Evolutionary conservation across 1,140 invertebrate genomes (phyloP).

Genomic region (Oreohelix idahoensis): DNA sequence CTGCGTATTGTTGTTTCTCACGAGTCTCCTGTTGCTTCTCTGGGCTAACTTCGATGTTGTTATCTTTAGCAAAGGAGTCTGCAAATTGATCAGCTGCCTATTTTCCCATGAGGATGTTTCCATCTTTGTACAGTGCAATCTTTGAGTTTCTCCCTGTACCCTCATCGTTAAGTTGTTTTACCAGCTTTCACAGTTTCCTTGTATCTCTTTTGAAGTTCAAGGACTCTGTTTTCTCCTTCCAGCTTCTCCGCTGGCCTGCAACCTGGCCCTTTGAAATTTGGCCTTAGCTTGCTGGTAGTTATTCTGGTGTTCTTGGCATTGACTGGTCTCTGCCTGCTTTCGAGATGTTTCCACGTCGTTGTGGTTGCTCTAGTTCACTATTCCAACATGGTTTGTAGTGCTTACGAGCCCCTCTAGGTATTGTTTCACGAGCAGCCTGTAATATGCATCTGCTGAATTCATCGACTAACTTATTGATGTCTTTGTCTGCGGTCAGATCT

Average conservation of each 20-base stretch:
- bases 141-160: neutral
- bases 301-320: neutral
- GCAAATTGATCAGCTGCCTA: neutral
- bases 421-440: neutral
- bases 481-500: no score
- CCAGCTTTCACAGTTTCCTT: neutral
- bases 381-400: no score
- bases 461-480: no score
- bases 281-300: neutral
- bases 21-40: no score
- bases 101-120: neutral
- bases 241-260: neutral
- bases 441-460: neutral
- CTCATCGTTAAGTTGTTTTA: neutral
- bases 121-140: neutral
- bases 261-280: neutral
- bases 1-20: no score
- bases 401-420: neutral
- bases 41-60: no score
- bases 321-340: neutral
- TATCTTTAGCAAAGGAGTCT: slow-evolving; percentile 4
- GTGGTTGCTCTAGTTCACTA: neutral
- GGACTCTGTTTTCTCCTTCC: neutral
- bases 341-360: neutral
- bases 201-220: neutral